phyloP scores from a whole-genome alignment of 2,888 invertebrate species.

The Drosophila kokeensis region DNA sequence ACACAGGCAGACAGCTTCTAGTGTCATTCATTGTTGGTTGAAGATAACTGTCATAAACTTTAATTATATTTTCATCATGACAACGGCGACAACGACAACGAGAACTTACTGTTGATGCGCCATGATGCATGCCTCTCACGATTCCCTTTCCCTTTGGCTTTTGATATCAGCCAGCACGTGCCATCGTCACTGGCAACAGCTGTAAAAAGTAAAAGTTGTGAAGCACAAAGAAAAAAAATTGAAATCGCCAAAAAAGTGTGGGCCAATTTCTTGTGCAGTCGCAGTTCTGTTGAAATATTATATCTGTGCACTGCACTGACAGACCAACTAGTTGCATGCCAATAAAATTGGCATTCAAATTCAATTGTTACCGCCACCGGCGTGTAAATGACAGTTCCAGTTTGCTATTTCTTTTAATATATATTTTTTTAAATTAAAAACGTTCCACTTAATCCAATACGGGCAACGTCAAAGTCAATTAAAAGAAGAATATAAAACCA shows the following conservation, averaged over 20 bases:
- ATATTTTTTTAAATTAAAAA: slow-evolving; percentile 60
- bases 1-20: slow-evolving; percentile 21
- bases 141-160: slow-evolving; percentile 10
- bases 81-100: slow-evolving; percentile 39
- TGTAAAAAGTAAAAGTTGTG: slow-evolving; percentile 22
- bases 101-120: slow-evolving; percentile 33
- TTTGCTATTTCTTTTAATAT: slow-evolving; percentile 29
- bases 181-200: slow-evolving; percentile 47
- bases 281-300: slow-evolving; percentile 62
- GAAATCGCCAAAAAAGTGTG: slow-evolving; percentile 31
- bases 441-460: slow-evolving; percentile 62
- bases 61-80: slow-evolving; percentile 79
- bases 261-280: slow-evolving; percentile 30
- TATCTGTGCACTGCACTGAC: slow-evolving; percentile 61
- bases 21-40: slow-evolving; percentile 68
- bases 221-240: slow-evolving; percentile 21
- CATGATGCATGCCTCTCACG: slow-evolving; percentile 49
- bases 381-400: slow-evolving; percentile 44
- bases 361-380: slow-evolving; percentile 58
- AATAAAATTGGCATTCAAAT: slow-evolving; percentile 72
- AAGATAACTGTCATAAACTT: slow-evolving; percentile 80
- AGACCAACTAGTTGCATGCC: slow-evolving; percentile 76
- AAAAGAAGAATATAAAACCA: slow-evolving; percentile 37
- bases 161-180: slow-evolving; percentile 61
- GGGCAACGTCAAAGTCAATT: slow-evolving; percentile 65